Evolutionary conservation across 2,113 vertebrate species (phyloP).

Genomic region (Microtus oregoni): DNA sequence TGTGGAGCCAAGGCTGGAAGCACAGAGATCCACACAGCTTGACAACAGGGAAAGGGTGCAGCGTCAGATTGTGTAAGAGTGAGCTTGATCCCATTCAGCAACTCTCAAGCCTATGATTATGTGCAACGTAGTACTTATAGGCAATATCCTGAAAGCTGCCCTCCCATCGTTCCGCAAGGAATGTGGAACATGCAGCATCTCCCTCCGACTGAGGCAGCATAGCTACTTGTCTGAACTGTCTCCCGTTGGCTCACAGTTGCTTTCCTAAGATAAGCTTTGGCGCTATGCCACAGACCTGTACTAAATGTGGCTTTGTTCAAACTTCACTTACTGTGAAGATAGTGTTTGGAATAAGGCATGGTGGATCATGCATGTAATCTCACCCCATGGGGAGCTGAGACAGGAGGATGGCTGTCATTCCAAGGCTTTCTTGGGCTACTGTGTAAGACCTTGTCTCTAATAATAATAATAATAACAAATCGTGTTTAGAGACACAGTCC

Average conservation of each 20-base stretch:
- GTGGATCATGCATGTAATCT: not conserved
- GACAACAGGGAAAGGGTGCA: not conserved
- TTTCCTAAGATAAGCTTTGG: conserved; percentile 64
- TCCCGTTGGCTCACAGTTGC: not conserved
- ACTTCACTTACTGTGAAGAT: not conserved
- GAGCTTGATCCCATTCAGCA: not conserved
- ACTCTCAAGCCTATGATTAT: conserved; percentile 17
- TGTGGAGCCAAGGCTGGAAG: not conserved
- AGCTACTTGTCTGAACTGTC: conserved; percentile 10
- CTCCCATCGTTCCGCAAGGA: conserved; percentile 7
- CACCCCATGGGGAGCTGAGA: not conserved
- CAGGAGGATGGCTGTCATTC: not conserved
- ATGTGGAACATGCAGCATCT: not conserved
- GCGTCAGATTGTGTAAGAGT: not conserved
- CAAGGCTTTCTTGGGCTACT: not conserved
- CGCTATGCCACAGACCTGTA: not conserved
- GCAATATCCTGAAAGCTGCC: conserved; percentile 13
- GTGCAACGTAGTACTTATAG: not conserved
- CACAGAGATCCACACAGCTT: not conserved
- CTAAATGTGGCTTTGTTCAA: not conserved
- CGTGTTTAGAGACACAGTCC: not conserved
- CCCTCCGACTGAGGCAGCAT: not conserved
- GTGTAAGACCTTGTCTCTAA: not conserved
- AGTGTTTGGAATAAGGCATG: not conserved
- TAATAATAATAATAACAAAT: not conserved